phyloP scores from a whole-genome alignment of 2,113 vertebrate species.

The Apteryx owenii region DNA sequence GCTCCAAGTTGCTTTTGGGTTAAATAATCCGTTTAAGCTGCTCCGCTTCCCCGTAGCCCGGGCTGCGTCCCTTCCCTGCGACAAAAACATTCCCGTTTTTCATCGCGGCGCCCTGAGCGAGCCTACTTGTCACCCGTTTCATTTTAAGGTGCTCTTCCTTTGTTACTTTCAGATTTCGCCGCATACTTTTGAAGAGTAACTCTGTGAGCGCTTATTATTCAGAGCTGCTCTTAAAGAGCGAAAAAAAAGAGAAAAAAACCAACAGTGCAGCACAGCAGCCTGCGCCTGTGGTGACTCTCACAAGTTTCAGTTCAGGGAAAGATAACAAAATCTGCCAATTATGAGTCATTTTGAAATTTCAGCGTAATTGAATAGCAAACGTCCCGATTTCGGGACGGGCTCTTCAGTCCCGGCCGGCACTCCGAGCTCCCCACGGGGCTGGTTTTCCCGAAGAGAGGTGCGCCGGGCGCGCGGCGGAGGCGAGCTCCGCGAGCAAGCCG shows the following conservation, averaged over 20 bases:
- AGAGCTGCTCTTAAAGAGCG: conserved; percentile 36
- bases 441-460: conserved; percentile 1
- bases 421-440: not conserved
- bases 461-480: not conserved
- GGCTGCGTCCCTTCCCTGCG: conserved; percentile 58
- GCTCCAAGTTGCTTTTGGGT: conserved; percentile 80
- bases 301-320: conserved; percentile 64
- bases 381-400: not conserved
- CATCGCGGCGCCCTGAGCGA: conserved; percentile 34
- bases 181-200: conserved; percentile 50
- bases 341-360: conserved; percentile 51
- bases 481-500: conserved; percentile 25
- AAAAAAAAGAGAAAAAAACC: not conserved
- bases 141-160: conserved; percentile 69
- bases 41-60: conserved; percentile 73
- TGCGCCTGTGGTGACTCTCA: conserved; percentile 60
- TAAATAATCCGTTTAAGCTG: conserved; percentile 84
- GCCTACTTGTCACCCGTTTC: conserved; percentile 32
- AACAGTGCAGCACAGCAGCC: conserved; percentile 22
- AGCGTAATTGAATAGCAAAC: not conserved
- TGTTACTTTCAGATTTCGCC: conserved; percentile 48
- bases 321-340: conserved; percentile 51
- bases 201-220: conserved; percentile 60
- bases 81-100: conserved; percentile 35
- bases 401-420: not conserved